A percentile compares a stretch with the other conserved stretches of the same genome.
phyloP scores from a whole-genome alignment of 2,888 invertebrate genomes.

The Philopedon plagiatum region DNA sequence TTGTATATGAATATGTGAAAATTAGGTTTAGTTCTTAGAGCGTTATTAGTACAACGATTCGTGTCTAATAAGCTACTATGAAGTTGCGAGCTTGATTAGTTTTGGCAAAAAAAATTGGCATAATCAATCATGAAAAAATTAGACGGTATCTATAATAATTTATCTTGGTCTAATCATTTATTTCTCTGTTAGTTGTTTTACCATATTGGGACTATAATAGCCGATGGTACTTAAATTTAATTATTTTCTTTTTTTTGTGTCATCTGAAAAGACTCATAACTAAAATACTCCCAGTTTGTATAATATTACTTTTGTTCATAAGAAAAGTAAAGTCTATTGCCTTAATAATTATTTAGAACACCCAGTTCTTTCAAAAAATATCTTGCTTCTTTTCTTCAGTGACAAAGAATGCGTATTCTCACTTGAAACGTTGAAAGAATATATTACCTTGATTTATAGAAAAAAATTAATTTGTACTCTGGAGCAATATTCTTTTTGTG shows the following conservation, averaged over 20 bases:
- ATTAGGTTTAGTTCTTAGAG: neutral
- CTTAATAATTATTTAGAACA: no score
- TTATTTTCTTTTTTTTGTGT: no score
- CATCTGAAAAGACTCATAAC: no score
- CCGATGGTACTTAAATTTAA: no score
- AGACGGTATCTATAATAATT: neutral
- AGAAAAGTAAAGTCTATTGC: no score
- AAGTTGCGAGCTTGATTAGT: neutral
- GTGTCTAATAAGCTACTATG: neutral
- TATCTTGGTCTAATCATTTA: neutral
- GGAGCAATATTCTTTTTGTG: neutral
- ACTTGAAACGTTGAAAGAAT: no score
- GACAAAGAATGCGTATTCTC: no score
- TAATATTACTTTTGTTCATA: no score
- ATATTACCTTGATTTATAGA: no score
- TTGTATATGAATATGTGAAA: conserved; percentile 1
- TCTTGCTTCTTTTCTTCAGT: no score
- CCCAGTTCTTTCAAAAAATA: no score
- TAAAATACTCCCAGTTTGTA: no score
- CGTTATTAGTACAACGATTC: neutral
- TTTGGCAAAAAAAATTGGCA: neutral
- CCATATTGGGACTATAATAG: neutral
- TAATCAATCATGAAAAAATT: neutral
- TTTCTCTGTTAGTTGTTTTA: neutral
- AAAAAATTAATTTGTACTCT: neutral